Evolutionary conservation across 2,797 vertebrate genomes (phyloP).

Genomic region (Acipenser oxyrinchus): DNA sequence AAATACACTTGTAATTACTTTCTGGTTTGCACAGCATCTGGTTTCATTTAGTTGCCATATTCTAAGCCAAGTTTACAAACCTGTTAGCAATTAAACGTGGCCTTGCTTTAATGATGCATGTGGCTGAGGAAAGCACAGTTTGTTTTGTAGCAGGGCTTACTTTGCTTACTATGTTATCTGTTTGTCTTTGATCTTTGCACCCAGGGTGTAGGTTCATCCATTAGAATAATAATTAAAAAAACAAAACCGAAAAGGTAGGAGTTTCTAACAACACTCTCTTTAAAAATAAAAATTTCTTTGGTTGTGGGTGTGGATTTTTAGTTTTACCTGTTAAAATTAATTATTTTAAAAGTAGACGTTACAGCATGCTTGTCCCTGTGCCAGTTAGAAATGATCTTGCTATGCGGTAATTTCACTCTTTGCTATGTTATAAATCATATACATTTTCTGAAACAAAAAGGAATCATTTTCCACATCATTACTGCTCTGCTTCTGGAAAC

Average conservation of each 20-base stretch:
- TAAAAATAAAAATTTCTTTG: no score
- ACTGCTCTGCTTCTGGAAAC: conserved; percentile 38
- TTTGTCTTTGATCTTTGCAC: background rate
- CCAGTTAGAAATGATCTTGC: no score
- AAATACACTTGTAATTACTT: background rate
- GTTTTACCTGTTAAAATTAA: no score
- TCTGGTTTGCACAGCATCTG: background rate
- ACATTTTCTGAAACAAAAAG: conserved; percentile 45
- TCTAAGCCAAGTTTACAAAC: background rate
- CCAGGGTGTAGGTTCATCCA: background rate
- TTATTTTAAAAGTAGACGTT: no score
- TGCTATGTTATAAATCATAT: conserved; percentile 46
- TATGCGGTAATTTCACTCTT: no score
- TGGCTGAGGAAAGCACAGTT: background rate
- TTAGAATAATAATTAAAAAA: no score
- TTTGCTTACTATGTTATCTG: background rate
- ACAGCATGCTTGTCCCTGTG: no score
- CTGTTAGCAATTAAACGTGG: background rate
- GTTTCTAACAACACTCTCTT: no score
- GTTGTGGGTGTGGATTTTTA: no score
- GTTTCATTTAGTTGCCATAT: background rate
- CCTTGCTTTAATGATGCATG: background rate
- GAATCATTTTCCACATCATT: conserved; percentile 58
- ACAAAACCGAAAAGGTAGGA: no score
- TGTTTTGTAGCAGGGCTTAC: background rate